Base-by-base conservation (phyloP, 2,797 vertebrate species). In the Sebastes minor region DNA sequence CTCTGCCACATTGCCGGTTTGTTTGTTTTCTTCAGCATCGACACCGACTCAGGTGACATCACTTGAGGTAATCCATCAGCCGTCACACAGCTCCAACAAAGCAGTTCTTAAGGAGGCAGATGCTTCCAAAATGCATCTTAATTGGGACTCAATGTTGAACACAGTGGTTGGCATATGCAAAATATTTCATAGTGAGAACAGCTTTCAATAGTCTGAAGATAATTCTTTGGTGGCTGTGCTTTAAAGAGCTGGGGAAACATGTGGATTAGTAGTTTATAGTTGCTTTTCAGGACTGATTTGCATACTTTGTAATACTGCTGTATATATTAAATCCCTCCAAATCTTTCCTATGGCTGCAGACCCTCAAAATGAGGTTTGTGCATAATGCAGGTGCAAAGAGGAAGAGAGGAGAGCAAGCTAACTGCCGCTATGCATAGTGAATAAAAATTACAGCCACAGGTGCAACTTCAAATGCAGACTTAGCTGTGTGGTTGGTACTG, bases 241-340 rank as follows among this genome's bases (percentile, higher is more conserved):
- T 66, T 23, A 11, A 33, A 64, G 71, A 74, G 56, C 56, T 9
- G 7, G 18, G 63, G 46, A 63, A 57, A 27, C 32, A 27, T 16
- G 62, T 76, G 52, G 35, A 69, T 78, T 65, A 75, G 42, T 22
- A 52, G 42, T 53, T 75, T 62, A 27, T 30, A 49, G 18, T 30
- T 28, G 46, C 76, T 74, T 60, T 57, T 67, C 49, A 68, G 2
- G 25, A 6, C n/a, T 75, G 68, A 77, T 83, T 82, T 80, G 60
- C 69, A 84, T 72, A 32, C 67, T 79, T 74, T 60, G 68, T 63
- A 53, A 63, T 27, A 4, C 73, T 25, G 35, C 64, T 72, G 68
- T 42, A 56, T 60, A 60, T 33, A 60, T 55, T 8, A 76, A 35
- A 73, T 22, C 49, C 25, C 59, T 59, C 7, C 6, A n/a, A 55